Evolutionary conservation across 2,797 vertebrate genomes (phyloP), one percentile per base, ranked within the genome.

Genomic region (Pipistrellus kuhlii): DNA sequence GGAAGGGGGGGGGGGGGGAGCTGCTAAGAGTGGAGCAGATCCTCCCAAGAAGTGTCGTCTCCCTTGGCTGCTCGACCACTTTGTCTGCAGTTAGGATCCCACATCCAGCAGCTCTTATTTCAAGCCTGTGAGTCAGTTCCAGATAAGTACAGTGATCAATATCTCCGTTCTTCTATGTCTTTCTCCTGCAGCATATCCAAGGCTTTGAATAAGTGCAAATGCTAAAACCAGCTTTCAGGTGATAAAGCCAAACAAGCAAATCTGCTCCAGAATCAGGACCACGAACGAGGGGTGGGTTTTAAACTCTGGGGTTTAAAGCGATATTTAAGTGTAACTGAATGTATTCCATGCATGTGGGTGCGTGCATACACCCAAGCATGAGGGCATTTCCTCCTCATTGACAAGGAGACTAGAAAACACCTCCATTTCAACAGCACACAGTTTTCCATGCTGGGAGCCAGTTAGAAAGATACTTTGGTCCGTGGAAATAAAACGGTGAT

Each of bases 401-500:
- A 38, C 76, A 90, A 93, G 44, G 38, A 48, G 25, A 62, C 51
- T 92, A 87, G 73, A 88, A 91, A 76, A 66, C 32, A 8, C 64
- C 41, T 94, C 75, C 41, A 80, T 80, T 77, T 94, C 64, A 91
- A 25, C 13, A 85, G 66, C n/a, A 35, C 35, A 25, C 57, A 38
- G 30, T 27, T 91, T 85, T 80, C 91, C 62, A 88, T 46, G 94
- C 87, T 90, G 84, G 64, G 89, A 84, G 25, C 41, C 95, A 88
- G 91, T 95, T 94, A 72, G 91, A 93, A 94, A 96, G 84, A 92
- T 87, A 91, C 88, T 95, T 90, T 87, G 72, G 35, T 93, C 46
- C 27, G 0, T 76, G 87, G 85, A 88, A 96, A 86, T 81, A 95
- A 95, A 95, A 75, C 21, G 51, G 66, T 1, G 2, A 87, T 91